Conservation (phyloP, 2,797 vertebrate genomes). For the Momotus momota region DNA sequence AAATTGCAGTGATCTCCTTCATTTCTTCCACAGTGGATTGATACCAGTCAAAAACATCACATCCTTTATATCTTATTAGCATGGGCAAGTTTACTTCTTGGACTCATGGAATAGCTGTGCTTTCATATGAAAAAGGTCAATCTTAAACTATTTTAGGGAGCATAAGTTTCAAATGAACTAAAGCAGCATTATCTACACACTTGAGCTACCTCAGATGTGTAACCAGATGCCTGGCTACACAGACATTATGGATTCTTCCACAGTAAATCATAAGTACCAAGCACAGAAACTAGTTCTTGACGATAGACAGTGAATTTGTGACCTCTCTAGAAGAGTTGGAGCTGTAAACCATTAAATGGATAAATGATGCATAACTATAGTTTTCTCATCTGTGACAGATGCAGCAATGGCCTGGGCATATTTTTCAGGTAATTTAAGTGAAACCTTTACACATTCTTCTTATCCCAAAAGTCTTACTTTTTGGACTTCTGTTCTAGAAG, state of each 20-base stretch:
- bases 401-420: not conserved
- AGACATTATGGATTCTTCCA: not conserved
- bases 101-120: not conserved
- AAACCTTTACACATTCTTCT: not conserved
- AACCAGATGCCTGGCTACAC: not conserved
- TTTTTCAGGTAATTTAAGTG: not conserved
- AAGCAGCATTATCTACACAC: not conserved
- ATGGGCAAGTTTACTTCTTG: not conserved
- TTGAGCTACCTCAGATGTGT: not conserved
- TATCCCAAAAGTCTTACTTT: not conserved
- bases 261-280: not conserved
- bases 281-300: not conserved
- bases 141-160: constrained; percentile 31
- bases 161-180: not conserved
- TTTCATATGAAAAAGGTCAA: not conserved
- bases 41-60: not conserved
- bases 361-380: not conserved
- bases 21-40: not conserved
- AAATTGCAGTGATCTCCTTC: not conserved
- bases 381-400: constrained; percentile 24
- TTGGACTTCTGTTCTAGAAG: not conserved
- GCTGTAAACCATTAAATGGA: not conserved
- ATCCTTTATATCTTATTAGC: not conserved
- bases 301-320: constrained; percentile 21
- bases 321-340: not conserved